A percentile compares a stretch with the other conserved stretches of the same genome.
These are phyloP conservation scores for Trichopria drosophilae DNA, from an alignment of 2,888 invertebrate genomes.

Conservation along the genomic window DNA sequence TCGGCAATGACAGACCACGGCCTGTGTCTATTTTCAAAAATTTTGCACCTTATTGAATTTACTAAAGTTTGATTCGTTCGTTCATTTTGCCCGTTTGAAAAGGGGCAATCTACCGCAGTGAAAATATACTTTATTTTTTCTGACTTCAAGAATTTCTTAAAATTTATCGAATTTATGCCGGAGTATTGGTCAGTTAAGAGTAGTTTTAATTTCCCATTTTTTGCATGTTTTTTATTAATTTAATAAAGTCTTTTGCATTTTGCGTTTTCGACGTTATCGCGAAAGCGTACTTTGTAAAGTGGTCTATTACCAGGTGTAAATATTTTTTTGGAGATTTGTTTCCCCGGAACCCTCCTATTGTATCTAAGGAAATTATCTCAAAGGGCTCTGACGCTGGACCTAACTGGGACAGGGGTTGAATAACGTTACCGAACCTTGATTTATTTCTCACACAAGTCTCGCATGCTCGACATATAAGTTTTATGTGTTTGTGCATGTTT, in stretches of 20 bases:
- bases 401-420: constrained; percentile 38
- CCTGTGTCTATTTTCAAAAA: constrained; percentile 35
- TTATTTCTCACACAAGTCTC: constrained; percentile 45
- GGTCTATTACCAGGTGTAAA: constrained; percentile 39
- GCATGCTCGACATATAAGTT: no score
- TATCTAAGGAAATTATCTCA: constrained; percentile 44
- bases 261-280: constrained; percentile 39
- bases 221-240: constrained; percentile 28
- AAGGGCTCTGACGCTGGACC: constrained; percentile 41
- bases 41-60: constrained; percentile 44
- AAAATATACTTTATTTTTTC: no score
- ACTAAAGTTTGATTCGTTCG: constrained; percentile 38
- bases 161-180: constrained; percentile 39
- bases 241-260: constrained; percentile 40
- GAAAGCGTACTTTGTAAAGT: constrained; percentile 39
- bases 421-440: constrained; percentile 34
- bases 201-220: constrained; percentile 23
- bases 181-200: constrained; percentile 41
- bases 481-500: constrained; percentile 26
- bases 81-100: constrained; percentile 25
- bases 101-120: constrained; percentile 21
- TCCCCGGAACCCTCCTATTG: constrained; percentile 43
- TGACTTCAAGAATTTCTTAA: no score
- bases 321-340: constrained; percentile 40
- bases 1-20: constrained; percentile 42